Conservation (phyloP, 30 jellyfish, hydroid and myxozoan genomes). For the Morbakka virulenta region DNA sequence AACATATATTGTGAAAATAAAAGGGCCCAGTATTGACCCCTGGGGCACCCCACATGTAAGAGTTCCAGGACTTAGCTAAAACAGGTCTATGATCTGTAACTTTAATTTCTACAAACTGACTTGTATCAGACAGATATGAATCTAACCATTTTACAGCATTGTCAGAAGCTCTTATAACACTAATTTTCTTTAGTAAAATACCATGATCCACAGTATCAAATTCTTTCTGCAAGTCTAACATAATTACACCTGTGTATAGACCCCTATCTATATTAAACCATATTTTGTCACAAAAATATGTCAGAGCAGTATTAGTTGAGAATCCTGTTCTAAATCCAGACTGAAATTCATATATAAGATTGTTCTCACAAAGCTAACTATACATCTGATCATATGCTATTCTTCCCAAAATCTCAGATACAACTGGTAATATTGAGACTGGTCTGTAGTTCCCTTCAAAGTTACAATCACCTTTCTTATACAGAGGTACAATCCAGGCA, state of each 20-base stretch:
- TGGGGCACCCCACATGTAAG: not conserved
- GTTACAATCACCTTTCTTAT: slow-evolving; percentile 1
- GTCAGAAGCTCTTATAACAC: not conserved
- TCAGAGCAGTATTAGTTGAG: slow-evolving; percentile 13
- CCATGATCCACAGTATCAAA: slow-evolving; percentile 24
- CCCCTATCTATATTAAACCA: slow-evolving; percentile 7
- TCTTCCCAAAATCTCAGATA: slow-evolving; percentile 22
- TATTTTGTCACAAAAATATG: slow-evolving; percentile 4
- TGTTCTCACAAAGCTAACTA: slow-evolving; percentile 11
- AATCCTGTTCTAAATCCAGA: slow-evolving; percentile 29
- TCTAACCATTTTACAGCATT: not conserved
- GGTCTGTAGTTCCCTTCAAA: slow-evolving; percentile 18
- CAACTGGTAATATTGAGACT: slow-evolving; percentile 21
- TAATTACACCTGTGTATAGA: not conserved
- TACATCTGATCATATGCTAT: slow-evolving; percentile 16
- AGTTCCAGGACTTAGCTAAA: not conserved
- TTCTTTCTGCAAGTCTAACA: not conserved
- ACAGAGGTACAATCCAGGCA: slow-evolving; percentile 26
- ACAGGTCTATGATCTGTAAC: not conserved
- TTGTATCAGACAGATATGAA: not conserved
- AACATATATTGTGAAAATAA: no score
- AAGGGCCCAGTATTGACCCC: no score
- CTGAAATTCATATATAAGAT: slow-evolving; percentile 14
- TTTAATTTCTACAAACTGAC: not conserved
- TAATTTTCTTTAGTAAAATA: not conserved